Base-by-base conservation (phyloP, 1,140 invertebrate genomes). In the Cephus cinctus region DNA sequence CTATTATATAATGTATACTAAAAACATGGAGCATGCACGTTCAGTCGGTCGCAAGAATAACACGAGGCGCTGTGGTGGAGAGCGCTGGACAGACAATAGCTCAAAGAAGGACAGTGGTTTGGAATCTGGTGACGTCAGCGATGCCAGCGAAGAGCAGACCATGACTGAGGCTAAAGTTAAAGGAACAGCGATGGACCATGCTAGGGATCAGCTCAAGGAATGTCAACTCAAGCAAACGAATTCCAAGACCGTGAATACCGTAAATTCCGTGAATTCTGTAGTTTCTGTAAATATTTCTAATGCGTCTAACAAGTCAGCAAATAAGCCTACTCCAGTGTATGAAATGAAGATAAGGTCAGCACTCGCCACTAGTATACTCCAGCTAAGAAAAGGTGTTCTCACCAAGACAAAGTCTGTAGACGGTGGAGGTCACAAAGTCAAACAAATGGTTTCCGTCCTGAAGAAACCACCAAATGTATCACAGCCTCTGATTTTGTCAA, bases 91-190 rank as follows among this genome's bases (percentile, higher is more conserved):
- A 2, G 61, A 75, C 38, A 62, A 35, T 32, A 63, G 56, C 27
- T 68, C 67, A 4, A 76, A 61, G 40, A 77, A 78, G 45, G 71
- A 78, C 46, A 74, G 61, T 56, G 69, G 66, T 6, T 53, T 77
- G 14, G 70, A 79, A 47, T 76, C 69, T 3, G 69, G 64, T 8
- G 70, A 78, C 35, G 60, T 70, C 1, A 76, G 62, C 59, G 69
- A 75, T 57, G 62, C 63, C 2, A 70, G 59, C 43, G 71, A 73
- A 41, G 67, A 75, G 43, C 43, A 43, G 12, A 21, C 6, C 9
- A 9, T 8, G 8, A 6, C 12, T 8, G 38, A 21, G 5, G 8
- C 8, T 1, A 36, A 36, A 16, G 14, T 8, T 36, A 16, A 16
- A 8, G 21, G n/a, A 20, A n/a, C 8, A 9, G 12, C 38, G 9